These are phyloP conservation scores for Zygothrica quintamaculata DNA, from an alignment of 2,888 invertebrate genomes.

Conservation along the genomic window DNA sequence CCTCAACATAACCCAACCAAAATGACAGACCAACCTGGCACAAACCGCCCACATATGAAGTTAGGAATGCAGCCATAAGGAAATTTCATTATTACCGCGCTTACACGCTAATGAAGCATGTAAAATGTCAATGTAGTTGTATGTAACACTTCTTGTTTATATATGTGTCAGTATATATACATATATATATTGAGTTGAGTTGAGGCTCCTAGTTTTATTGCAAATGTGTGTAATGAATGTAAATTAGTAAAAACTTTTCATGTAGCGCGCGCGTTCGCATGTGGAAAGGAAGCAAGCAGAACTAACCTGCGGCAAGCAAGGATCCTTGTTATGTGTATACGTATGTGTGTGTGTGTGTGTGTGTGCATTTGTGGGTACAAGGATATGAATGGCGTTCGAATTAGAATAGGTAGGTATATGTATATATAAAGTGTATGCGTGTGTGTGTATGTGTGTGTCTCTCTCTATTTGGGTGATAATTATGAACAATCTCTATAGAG, in stretches of 20 bases:
- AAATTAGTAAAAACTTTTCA: conserved; percentile 79
- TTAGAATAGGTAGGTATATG: conserved; percentile 53
- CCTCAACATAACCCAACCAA: too few relatives aligned
- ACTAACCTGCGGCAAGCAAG: conserved; percentile 72
- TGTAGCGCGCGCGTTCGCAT: conserved; percentile 45
- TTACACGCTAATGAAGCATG: conserved; percentile 82
- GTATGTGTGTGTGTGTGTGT: conserved; percentile 11
- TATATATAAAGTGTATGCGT: conserved; percentile 38
- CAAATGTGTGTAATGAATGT: conserved; percentile 82
- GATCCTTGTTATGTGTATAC: conserved; percentile 33
- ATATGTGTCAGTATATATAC: conserved; percentile 9
- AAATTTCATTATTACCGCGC: conserved; percentile 81
- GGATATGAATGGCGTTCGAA: conserved; percentile 69
- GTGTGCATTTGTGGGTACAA: conserved; percentile 20
- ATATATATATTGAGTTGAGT: conserved; percentile 51
- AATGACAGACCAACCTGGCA: background rate
- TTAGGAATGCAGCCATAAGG: conserved; percentile 74
- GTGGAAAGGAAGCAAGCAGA: conserved; percentile 55
- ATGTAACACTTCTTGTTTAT: conserved; percentile 29
- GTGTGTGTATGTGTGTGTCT: conserved; percentile 21
- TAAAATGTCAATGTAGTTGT: conserved; percentile 77
- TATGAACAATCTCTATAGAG: conserved; percentile 56
- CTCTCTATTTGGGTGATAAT: conserved; percentile 50
- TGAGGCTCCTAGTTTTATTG: conserved; percentile 74
- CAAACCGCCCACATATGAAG: conserved; percentile 30